phyloP scores from a whole-genome alignment of 2,797 vertebrate genomes.

The Leuciscus waleckii region DNA sequence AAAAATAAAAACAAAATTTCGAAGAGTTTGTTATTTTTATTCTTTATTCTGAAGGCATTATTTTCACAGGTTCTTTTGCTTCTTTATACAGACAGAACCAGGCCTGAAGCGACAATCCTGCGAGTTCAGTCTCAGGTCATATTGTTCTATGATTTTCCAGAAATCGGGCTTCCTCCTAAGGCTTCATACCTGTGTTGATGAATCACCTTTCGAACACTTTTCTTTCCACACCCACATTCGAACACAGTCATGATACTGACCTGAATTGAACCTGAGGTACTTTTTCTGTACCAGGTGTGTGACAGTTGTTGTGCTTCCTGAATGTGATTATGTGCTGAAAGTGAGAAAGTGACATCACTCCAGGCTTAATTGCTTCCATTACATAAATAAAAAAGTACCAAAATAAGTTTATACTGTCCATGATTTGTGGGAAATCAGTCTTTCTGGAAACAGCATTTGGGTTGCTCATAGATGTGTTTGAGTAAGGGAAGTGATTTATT shows the following conservation, averaged over 20 bases:
- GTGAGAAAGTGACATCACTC: not conserved
- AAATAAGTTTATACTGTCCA: not conserved
- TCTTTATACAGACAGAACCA: conserved; percentile 3
- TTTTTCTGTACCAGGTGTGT: conserved; percentile 25
- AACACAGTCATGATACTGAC: conserved; percentile 22
- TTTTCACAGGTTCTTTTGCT: not conserved
- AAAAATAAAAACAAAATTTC: not conserved
- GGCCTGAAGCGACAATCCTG: conserved; percentile 26
- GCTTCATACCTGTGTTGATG: conserved; percentile 50
- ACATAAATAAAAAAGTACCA: not conserved
- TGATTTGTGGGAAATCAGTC: not conserved
- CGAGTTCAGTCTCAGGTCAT: conserved; percentile 56
- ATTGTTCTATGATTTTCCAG: conserved; percentile 50
- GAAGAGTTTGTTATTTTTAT: not conserved
- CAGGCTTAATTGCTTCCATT: not conserved
- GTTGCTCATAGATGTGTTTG: not conserved
- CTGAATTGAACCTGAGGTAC: conserved; percentile 23
- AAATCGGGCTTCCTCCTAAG: conserved; percentile 50
- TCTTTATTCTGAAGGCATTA: not conserved
- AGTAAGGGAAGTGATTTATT: not conserved
- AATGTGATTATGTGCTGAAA: not conserved
- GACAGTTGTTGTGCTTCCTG: conserved; percentile 23
- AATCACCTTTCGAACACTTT: conserved; percentile 37
- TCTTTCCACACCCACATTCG: conserved; percentile 41
- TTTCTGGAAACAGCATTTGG: not conserved